phyloP scores from a whole-genome alignment of 2,113 vertebrate species.

The Corynorhinus townsendii region DNA sequence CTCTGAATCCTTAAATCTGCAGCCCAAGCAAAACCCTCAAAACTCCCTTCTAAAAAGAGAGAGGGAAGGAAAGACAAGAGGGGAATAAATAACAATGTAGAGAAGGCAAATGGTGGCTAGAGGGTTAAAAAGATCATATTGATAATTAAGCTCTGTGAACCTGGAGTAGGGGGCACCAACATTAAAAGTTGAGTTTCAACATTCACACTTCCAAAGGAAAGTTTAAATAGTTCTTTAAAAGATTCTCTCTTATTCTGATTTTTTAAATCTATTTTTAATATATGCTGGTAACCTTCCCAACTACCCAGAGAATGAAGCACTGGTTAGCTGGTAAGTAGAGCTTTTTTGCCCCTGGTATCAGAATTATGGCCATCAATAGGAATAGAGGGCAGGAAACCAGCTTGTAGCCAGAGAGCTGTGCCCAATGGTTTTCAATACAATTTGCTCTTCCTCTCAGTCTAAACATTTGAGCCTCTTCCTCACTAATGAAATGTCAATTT shows the following conservation, averaged over 20 bases:
- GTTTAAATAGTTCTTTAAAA: background rate
- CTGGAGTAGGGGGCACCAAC: background rate
- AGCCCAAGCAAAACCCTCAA: background rate
- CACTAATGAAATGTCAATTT: constrained; percentile 56
- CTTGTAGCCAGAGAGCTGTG: background rate
- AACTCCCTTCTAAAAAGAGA: background rate
- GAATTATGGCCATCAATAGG: background rate
- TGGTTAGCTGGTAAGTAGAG: background rate
- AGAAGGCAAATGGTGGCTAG: background rate
- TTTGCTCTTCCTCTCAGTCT: background rate
- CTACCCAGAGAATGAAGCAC: background rate
- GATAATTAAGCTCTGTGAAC: background rate
- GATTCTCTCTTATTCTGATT: background rate
- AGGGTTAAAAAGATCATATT: background rate
- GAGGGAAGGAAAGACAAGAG: background rate
- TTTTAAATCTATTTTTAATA: background rate
- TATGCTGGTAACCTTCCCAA: background rate
- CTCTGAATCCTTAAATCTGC: background rate
- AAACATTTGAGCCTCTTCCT: constrained; percentile 9
- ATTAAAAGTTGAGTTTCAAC: background rate
- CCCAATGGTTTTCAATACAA: background rate
- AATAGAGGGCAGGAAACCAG: background rate
- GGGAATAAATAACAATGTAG: background rate
- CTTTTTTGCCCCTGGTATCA: background rate
- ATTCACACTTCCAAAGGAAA: background rate